Evolutionary conservation across 1,140 invertebrate genomes (phyloP), one percentile per base, ranked within the genome.

Genomic region (Fopius arisanus): DNA sequence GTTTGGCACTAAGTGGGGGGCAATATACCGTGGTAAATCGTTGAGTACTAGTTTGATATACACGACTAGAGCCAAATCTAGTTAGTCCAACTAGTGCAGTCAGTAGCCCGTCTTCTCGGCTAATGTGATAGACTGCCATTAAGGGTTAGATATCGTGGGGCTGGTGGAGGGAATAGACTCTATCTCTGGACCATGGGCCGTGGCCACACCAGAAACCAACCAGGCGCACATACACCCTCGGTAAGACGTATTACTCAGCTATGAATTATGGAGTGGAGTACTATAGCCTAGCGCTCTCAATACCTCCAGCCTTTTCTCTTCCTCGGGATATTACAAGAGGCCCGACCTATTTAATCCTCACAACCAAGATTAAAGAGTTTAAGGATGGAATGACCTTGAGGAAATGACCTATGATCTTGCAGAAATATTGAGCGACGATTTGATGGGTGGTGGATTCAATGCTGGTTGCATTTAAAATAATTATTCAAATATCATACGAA

Each of bases 191-290:
- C 72, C 43, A 48, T 67, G 63, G 62, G 67, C 63, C 43, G 33
- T 73, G 19, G 62, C 19, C 40, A 67, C 65, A 68, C 29, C 29
- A 7, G 19, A 63, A 40, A 40, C 29, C 31, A 33, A 28, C 54
- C 14, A 33, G 21, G 37, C 68, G 31, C 26, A 41, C 26, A 54
- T 28, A 67, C 70, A 51, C 43, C 67, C 72, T 67, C 19, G 16
- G 75, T 81, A 84, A 85, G 83, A 84, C 80, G 82, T 85, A 84
- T 84, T 85, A 85, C 82, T 84, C 80, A 78, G 79, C 77, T 81
- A 82, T 85, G 81, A 85, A 85, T 84, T 84, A 84, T 84, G 79
- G 76, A 84, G 75, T 68, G 76, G 69, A 78, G 79, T 70, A 66
- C 74, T 78, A 26, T 43, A 80, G 71, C 68, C 76, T n/a, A 33